Percentiles rank a stretch among this genome's conserved stretches.
Conservation (phyloP, 2,797 vertebrate species). For the Pseudotriccus pelzelni region DNA sequence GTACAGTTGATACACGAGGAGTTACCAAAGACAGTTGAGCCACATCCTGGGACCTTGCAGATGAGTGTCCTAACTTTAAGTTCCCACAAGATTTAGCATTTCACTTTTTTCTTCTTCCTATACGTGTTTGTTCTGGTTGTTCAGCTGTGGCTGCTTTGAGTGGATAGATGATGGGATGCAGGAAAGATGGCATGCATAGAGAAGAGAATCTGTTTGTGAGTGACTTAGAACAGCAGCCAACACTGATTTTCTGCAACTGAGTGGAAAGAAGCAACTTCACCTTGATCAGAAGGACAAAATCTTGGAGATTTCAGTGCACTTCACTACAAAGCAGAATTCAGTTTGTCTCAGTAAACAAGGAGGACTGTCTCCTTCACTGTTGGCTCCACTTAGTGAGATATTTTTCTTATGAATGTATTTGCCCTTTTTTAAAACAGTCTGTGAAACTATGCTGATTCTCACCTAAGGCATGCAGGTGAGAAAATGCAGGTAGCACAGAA, state of each 20-base stretch:
- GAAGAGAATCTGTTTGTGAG: background rate
- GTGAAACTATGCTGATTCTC: background rate
- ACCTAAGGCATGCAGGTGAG: background rate
- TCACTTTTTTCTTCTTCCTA: background rate
- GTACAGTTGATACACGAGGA: background rate
- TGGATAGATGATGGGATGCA: background rate
- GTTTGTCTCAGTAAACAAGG: background rate
- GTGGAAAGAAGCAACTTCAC: background rate
- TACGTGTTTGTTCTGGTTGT: background rate
- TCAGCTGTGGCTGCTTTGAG: background rate
- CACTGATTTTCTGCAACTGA: background rate
- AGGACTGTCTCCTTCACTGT: background rate
- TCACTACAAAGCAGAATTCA: background rate
- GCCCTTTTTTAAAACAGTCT: background rate
- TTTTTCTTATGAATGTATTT: background rate
- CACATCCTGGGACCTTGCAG: background rate
- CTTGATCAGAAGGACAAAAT: background rate
- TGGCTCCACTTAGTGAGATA: background rate
- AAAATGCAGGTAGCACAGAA: background rate
- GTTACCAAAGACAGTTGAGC: background rate
- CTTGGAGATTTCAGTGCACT: background rate
- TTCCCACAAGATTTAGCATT: background rate
- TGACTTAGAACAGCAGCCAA: background rate
- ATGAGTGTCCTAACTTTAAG: background rate
- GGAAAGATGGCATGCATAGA: background rate